Evolutionary conservation across 1,140 invertebrate species (phyloP), one percentile per base, ranked within the genome.

Genomic region (Olivierus martensii): DNA sequence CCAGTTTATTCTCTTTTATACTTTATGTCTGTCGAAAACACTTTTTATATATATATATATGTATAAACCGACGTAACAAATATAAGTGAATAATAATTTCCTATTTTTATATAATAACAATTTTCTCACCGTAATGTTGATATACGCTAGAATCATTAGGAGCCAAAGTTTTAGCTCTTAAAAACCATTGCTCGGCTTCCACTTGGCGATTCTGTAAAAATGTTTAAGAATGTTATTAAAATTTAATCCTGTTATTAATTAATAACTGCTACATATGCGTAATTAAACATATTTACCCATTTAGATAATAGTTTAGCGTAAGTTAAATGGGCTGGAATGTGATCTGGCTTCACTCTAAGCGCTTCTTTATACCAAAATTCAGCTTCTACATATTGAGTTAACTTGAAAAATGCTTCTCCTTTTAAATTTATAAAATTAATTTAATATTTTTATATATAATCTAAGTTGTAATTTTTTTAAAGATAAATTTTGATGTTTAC

Each of bases 111-210:
- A 28, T n/a, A 28, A 28, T 28, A 49, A 61, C 57, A 42, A 61
- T 15, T 44, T n/a, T n/a, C 52, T 43, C 22, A 53, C 87, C 86
- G 66, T 87, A 88, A 70, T 89, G 84, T 67, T 87, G 81, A 67
- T 83, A 81, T 15, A 87, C 83, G 55, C 78, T 79, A 1, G 84
- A 78, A 66, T 93, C 87, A 43, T 81, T 74, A 3, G 89, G 86
- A 38, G 87, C 85, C 53, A 94, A 70, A 55, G 76, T 73, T 56
- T 87, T 74, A 2, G 89, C 90, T 64, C 82, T 82, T 62, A 84
- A 73, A 66, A 91, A 92, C 85, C 86, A 90, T 64, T 81, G 76
- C 68, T 93, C 89, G 3, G 90, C 89, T 69, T 92, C 87, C 37
- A 77, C 66, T 41, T 80, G 69, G 57, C 86, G 77, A 22, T 43